Evolutionary conservation across 2,113 vertebrate genomes (phyloP).

Genomic region (Tragulus kanchil): DNA sequence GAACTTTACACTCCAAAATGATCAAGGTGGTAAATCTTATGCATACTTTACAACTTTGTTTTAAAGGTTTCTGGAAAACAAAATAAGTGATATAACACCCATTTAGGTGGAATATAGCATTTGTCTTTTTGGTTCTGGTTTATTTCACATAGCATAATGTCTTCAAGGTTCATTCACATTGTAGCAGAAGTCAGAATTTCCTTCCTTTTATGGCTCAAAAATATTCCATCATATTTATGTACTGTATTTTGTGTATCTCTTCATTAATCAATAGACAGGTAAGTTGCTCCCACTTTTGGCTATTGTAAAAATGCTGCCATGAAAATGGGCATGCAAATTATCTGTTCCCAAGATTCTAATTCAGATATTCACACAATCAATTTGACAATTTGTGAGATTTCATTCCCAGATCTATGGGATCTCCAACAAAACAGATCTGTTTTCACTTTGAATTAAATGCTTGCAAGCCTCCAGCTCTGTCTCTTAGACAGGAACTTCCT

Average conservation of each 20-base stretch:
- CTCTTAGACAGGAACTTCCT: conserved; percentile 1
- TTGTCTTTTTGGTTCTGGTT: background rate
- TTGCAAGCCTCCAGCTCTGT: conserved; percentile 8
- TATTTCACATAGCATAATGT: background rate
- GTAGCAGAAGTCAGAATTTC: background rate
- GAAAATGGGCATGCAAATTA: too few relatives aligned
- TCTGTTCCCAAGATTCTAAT: too few relatives aligned
- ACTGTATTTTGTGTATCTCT: background rate
- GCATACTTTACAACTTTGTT: background rate
- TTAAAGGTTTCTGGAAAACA: background rate
- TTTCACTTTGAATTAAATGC: conserved; percentile 52
- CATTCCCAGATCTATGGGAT: conserved; percentile 36
- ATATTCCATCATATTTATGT: background rate
- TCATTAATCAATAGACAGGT: background rate
- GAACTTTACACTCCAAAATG: background rate
- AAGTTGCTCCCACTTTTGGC: background rate
- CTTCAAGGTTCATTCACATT: background rate
- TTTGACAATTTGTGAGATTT: conserved; percentile 52
- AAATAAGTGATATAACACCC: background rate
- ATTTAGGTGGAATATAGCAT: background rate
- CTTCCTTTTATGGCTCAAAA: background rate
- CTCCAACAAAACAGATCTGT: conserved; percentile 5
- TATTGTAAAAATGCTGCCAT: background rate
- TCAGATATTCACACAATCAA: conserved; percentile 1
- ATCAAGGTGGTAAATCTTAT: background rate